Conservation (phyloP, 2,888 invertebrate species). For the Podotricha telesiphe region DNA sequence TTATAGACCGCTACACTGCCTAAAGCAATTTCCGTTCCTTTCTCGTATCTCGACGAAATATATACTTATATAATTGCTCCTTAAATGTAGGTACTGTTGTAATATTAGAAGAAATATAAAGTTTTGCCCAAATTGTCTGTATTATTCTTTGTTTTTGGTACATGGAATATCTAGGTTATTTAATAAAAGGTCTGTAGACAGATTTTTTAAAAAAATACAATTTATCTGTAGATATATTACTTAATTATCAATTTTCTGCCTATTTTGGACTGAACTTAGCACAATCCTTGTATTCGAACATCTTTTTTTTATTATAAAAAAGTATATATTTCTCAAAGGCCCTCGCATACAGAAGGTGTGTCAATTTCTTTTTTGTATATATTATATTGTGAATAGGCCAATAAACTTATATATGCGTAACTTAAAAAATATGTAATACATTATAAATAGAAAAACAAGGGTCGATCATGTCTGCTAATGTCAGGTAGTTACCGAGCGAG, state of each 20-base stretch:
- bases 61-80: constrained; percentile 29
- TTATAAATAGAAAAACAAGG: constrained; percentile 22
- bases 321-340: no score
- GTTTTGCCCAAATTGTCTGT: background rate
- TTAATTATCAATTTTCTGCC: no score
- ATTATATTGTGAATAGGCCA: no score
- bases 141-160: constrained; percentile 3
- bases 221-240: background rate
- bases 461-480: constrained; percentile 18
- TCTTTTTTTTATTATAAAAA: no score
- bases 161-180: background rate
- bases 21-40: constrained; percentile 37
- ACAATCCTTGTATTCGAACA: no score
- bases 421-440: background rate
- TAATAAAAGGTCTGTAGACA: background rate
- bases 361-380: no score
- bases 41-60: constrained; percentile 20
- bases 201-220: background rate
- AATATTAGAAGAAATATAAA: constrained; percentile 9
- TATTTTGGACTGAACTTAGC: no score
- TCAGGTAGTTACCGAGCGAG: constrained; percentile 26
- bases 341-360: no score
- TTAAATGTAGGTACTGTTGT: constrained; percentile 8
- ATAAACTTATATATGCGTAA: background rate
- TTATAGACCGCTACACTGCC: constrained; percentile 14